Evolutionary conservation across 2,113 vertebrate genomes (phyloP).

Genomic region (Sebastes schlegelii): DNA sequence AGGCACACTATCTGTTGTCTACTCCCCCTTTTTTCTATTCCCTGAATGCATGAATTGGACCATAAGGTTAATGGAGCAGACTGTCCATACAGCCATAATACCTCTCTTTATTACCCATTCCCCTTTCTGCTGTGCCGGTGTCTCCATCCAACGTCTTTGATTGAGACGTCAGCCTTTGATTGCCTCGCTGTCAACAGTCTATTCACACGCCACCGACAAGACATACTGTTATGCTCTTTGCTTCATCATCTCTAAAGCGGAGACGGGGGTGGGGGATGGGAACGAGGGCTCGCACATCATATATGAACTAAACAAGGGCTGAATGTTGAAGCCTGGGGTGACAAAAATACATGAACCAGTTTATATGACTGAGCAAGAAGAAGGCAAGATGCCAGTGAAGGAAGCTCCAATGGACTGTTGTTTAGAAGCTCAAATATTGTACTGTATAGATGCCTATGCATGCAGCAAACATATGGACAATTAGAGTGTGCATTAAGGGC

Average conservation of each 20-base stretch:
- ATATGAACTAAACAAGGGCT: conserved; percentile 57
- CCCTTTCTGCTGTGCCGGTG: conserved; percentile 31
- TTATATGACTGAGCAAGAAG: conserved; percentile 50
- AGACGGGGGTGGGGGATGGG: conserved; percentile 61
- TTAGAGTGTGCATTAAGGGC: conserved; percentile 9
- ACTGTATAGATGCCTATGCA: conserved; percentile 18
- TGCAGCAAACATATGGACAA: conserved; percentile 37
- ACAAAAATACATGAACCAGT: conserved; percentile 57
- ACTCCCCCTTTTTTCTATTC: conserved; percentile 19
- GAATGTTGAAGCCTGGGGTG: conserved; percentile 65
- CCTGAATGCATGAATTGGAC: conserved; percentile 57
- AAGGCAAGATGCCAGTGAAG: conserved; percentile 26
- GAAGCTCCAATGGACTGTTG: conserved; percentile 1
- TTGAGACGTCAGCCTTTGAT: conserved; percentile 59
- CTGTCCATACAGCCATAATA: conserved; percentile 28
- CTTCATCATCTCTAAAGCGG: conserved; percentile 46
- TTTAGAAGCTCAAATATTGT: not conserved
- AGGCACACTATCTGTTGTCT: conserved; percentile 63
- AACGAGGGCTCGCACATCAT: conserved; percentile 42
- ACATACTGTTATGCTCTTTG: conserved; percentile 59
- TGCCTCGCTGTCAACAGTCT: conserved; percentile 37
- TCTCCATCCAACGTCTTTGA: conserved; percentile 44
- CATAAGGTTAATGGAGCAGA: conserved; percentile 52
- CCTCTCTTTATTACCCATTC: conserved; percentile 6
- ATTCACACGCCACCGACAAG: conserved; percentile 57